Percentiles rank a stretch among this genome's conserved stretches.
Conservation (phyloP, 2,888 invertebrate genomes). For the Lamellibrachia columna region DNA sequence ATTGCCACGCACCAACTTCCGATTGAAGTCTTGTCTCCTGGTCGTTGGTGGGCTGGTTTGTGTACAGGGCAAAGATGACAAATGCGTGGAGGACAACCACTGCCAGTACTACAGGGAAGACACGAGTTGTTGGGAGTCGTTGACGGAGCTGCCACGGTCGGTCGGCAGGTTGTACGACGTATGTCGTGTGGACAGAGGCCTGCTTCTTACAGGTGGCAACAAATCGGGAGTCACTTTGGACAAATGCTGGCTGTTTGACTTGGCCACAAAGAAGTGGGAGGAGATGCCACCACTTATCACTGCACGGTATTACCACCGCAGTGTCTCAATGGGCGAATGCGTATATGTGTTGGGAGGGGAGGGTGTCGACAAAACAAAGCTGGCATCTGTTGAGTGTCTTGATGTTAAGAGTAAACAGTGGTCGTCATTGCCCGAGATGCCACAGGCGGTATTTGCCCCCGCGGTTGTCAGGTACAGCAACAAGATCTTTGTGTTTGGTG, state of each 20-base stretch:
- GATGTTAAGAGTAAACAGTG: conserved; percentile 14
- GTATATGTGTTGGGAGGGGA: conserved; percentile 38
- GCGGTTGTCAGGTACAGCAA: conserved; percentile 30
- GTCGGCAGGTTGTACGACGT: neutral
- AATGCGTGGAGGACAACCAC: too few species aligned
- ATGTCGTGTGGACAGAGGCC: neutral
- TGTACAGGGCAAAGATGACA: too few species aligned
- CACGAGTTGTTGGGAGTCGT: neutral
- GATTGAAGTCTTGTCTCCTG: too few species aligned
- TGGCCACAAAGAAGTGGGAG: conserved; percentile 36
- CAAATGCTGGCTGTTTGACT: conserved; percentile 37
- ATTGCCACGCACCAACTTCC: too few species aligned
- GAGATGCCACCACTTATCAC: conserved; percentile 28
- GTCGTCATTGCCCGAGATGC: conserved; percentile 27
- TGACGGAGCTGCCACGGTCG: neutral
- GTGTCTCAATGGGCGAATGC: conserved; percentile 31
- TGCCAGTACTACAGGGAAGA: too few species aligned
- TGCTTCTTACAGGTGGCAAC: conserved; percentile 35
- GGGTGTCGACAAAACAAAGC: conserved; percentile 30
- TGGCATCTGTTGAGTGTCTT: conserved; percentile 30
- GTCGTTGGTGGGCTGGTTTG: too few species aligned
- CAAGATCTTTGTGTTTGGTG: conserved; percentile 34
- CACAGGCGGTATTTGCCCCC: conserved; percentile 31
- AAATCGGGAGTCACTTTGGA: neutral
- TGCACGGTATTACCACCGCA: conserved; percentile 33